A percentile compares a stretch with the other conserved stretches of the same genome.
Conservation (phyloP, 2,113 vertebrate species). For the Turnix velox region DNA sequence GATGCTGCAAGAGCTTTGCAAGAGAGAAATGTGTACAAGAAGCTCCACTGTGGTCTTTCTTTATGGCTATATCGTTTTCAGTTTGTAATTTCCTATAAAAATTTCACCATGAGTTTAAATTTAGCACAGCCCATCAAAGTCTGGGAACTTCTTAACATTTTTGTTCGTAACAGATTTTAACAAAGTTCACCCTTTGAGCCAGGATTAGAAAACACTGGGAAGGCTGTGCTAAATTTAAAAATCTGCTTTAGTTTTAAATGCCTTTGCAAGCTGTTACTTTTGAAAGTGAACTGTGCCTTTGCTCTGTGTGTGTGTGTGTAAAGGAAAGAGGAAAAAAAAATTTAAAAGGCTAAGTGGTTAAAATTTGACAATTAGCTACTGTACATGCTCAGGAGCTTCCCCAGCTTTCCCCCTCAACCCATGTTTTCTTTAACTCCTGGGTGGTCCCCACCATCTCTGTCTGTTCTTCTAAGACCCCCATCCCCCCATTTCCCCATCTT, state of each 20-base stretch:
- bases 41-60: background rate
- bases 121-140: slow-evolving; percentile 15
- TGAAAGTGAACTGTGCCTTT: background rate
- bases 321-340: background rate
- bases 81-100: slow-evolving; percentile 6
- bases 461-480: background rate
- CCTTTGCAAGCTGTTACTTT: slow-evolving; percentile 9
- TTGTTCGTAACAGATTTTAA: slow-evolving; percentile 26
- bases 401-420: background rate
- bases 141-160: slow-evolving; percentile 34
- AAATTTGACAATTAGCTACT: slow-evolving; percentile 46
- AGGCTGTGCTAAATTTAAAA: slow-evolving; percentile 46
- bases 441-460: slow-evolving; percentile 3
- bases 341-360: slow-evolving; percentile 29
- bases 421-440: slow-evolving; percentile 47
- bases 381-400: slow-evolving; percentile 8
- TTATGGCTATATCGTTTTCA: background rate
- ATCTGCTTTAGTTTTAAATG: slow-evolving; percentile 1
- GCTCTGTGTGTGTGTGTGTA: background rate
- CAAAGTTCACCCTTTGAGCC: slow-evolving; percentile 19
- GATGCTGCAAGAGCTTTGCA: background rate
- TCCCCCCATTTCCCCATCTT: background rate
- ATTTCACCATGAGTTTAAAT: slow-evolving; percentile 26
- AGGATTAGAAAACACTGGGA: slow-evolving; percentile 14
- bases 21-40: background rate